phyloP scores from a whole-genome alignment of 1,140 invertebrate genomes.

The Meteorus sp. region DNA sequence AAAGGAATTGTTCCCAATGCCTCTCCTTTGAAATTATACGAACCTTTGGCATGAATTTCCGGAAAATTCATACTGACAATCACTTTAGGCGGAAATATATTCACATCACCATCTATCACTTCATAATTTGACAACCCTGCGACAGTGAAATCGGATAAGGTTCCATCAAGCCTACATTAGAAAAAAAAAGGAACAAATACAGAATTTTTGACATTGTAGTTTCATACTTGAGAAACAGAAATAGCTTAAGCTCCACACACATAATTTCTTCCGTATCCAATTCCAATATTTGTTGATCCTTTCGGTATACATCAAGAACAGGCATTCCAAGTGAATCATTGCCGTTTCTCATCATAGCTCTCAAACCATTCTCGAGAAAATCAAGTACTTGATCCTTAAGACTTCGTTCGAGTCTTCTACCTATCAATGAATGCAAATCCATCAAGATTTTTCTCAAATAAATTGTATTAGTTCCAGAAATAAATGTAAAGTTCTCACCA shows the following conservation, averaged over 20 bases:
- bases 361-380: neutral
- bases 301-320: neutral
- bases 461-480: no score
- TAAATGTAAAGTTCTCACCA: no score
- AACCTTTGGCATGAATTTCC: neutral
- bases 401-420: no score
- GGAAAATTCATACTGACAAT: constrained; percentile 1
- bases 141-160: neutral
- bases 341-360: neutral
- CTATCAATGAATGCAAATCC: no score
- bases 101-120: neutral
- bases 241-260: neutral
- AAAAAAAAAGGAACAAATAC: neutral
- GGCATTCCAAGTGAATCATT: neutral
- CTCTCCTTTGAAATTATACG: neutral
- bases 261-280: neutral
- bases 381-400: neutral
- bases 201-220: neutral
- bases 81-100: neutral
- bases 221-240: neutral
- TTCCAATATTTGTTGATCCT: neutral
- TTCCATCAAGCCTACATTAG: neutral
- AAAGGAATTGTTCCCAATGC: neutral
- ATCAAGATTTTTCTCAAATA: no score
- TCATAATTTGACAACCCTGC: neutral